Evolutionary conservation across 2,113 vertebrate species (phyloP), one percentile per base, ranked within the genome.

Genomic region (Callopanchax toddi): DNA sequence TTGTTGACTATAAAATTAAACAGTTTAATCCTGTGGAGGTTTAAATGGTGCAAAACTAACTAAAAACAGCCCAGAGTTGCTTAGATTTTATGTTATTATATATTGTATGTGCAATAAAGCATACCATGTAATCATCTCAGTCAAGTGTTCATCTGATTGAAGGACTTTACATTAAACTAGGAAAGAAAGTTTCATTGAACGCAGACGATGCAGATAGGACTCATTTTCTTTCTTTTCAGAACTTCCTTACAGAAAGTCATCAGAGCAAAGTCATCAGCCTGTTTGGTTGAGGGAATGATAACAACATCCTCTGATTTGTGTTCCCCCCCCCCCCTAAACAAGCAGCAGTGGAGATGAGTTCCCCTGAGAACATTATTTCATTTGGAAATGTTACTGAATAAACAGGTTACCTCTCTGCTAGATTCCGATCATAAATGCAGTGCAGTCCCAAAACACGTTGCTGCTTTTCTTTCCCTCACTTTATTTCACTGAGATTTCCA

Each of bases 61-160:
- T n/a, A n/a, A n/a, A n/a, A n/a, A n/a, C n/a, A n/a, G n/a, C n/a
- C n/a, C n/a, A n/a, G n/a, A n/a, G n/a, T n/a, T n/a, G n/a, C n/a
- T n/a, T n/a, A n/a, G n/a, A n/a, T n/a, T n/a, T n/a, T n/a, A n/a
- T n/a, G n/a, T n/a, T n/a, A n/a, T n/a, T n/a, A n/a, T n/a, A n/a
- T n/a, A n/a, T n/a, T n/a, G n/a, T n/a, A n/a, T n/a, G n/a, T n/a
- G n/a, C n/a, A n/a, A n/a, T n/a, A n/a, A n/a, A n/a, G n/a, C n/a
- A n/a, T n/a, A n/a, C n/a, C n/a, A 70, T 74, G 66, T 70, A 3
- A 59, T 79, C 75, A 70, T 83, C 48, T 70, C 71, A 75, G 67
- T 80, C 67, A 76, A 50, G 58, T 29, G 9, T 80, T 81, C 45
- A 67, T 85, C 60, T 73, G 83, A 86, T 80, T 68, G 65, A 51